Conservation (phyloP, 2,113 vertebrate genomes). For the Regulus satrapa region DNA sequence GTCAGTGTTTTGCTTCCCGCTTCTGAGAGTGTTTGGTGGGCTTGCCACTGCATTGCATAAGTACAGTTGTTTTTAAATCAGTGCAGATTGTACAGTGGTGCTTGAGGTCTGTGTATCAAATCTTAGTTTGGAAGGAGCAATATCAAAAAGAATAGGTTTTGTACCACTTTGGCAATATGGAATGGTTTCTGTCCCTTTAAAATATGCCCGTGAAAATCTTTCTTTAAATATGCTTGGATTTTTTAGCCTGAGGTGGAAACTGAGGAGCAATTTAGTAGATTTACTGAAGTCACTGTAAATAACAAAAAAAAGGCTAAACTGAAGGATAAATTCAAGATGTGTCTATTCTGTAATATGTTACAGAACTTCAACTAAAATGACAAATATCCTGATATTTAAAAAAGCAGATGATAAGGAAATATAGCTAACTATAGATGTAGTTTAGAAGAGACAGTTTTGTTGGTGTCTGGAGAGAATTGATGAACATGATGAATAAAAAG, state of each 20-base stretch:
- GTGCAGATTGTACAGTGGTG: neutral
- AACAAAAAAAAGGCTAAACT: neutral
- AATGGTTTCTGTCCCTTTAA: neutral
- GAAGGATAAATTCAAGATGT: neutral
- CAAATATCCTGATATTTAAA: neutral
- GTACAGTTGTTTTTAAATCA: neutral
- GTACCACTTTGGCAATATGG: neutral
- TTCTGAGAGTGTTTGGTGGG: neutral
- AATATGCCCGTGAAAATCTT: neutral
- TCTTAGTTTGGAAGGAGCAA: neutral
- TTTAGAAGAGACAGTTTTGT: neutral
- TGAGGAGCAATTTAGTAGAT: neutral
- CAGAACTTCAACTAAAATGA: neutral
- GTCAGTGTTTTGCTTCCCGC: neutral
- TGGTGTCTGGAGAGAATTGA: neutral
- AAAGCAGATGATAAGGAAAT: neutral
- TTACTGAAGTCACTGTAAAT: neutral
- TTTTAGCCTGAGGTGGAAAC: neutral
- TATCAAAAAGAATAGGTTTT: neutral
- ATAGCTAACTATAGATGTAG: neutral
- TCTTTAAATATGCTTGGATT: neutral
- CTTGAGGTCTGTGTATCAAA: neutral
- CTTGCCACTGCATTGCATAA: accelerated
- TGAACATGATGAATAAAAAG: neutral
- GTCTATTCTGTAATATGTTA: neutral